phyloP scores from a whole-genome alignment of 2,797 vertebrate genomes.

The Chelmon rostratus region DNA sequence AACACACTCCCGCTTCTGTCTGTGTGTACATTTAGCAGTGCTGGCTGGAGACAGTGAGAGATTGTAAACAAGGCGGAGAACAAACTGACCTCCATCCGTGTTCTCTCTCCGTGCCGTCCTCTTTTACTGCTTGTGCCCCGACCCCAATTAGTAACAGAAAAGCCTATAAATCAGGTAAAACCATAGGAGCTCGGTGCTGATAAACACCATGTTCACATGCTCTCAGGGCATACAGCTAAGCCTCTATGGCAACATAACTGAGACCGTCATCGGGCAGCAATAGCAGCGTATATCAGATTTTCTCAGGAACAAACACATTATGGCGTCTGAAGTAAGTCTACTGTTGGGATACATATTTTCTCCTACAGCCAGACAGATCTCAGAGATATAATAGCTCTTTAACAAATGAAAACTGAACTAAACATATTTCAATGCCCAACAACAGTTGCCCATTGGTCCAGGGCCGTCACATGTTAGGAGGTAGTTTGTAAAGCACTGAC shows the following conservation, averaged over 20 bases:
- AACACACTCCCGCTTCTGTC: conserved; percentile 13
- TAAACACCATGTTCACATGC: conserved; percentile 20
- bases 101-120: conserved; percentile 36
- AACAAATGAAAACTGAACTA: conserved; percentile 8
- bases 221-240: conserved; percentile 20
- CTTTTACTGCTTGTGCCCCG: conserved; percentile 46
- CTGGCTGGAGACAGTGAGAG: conserved; percentile 62
- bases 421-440: conserved; percentile 5
- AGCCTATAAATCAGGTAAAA: conserved; percentile 61
- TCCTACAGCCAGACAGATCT: conserved; percentile 14
- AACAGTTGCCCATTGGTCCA: not conserved
- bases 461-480: not conserved
- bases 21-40: conserved; percentile 73
- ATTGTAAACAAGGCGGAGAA: conserved; percentile 76
- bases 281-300: conserved; percentile 3
- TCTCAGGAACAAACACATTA: conserved; percentile 27
- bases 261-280: not conserved
- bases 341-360: not conserved
- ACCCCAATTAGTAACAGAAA: conserved; percentile 61
- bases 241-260: conserved; percentile 18
- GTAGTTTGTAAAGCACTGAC: conserved; percentile 14
- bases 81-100: conserved; percentile 71
- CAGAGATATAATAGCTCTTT: conserved; percentile 7
- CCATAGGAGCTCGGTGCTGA: conserved; percentile 7
- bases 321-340: conserved; percentile 6